Percentiles rank a stretch among this genome's conserved stretches.
Evolutionary conservation across 2,888 invertebrate species (phyloP).

Genomic region (Drosophila subsilvestris): DNA sequence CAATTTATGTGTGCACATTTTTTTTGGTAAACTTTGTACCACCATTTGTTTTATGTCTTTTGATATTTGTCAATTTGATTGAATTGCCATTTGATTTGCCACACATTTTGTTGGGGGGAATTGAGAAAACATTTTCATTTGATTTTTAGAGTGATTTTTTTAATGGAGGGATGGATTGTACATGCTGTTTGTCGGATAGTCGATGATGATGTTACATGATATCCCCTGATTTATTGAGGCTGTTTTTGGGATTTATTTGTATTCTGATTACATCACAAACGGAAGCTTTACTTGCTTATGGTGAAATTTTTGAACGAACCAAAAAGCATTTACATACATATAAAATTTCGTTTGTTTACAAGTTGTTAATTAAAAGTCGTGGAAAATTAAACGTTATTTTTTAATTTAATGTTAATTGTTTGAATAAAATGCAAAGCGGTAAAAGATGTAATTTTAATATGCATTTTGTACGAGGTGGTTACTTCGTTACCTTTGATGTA

Average conservation of each 20-base stretch:
- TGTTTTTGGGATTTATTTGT: not conserved
- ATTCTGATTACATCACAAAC: no score
- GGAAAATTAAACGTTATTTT: no score
- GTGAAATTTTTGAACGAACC: not conserved
- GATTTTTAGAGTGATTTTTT: slow-evolving; percentile 7
- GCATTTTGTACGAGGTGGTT: not conserved
- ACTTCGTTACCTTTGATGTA: slow-evolving; percentile 3
- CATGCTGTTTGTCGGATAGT: not conserved
- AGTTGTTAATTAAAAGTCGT: no score
- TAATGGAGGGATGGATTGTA: not conserved
- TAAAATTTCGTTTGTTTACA: no score
- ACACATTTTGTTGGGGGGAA: slow-evolving; percentile 50
- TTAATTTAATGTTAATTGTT: no score
- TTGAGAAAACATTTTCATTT: slow-evolving; percentile 21
- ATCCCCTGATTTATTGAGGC: not conserved
- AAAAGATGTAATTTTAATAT: not conserved
- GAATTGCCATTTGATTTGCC: slow-evolving; percentile 66
- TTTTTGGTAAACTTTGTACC: not conserved
- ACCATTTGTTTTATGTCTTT: slow-evolving; percentile 29
- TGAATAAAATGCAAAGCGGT: not conserved
- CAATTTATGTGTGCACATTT: slow-evolving; percentile 8
- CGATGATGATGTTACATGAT: not conserved
- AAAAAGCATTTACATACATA: no score
- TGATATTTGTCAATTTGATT: slow-evolving; percentile 51
- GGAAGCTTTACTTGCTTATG: not conserved